phyloP scores from a whole-genome alignment of 2,797 vertebrate genomes.

The Zalophus californianus region DNA sequence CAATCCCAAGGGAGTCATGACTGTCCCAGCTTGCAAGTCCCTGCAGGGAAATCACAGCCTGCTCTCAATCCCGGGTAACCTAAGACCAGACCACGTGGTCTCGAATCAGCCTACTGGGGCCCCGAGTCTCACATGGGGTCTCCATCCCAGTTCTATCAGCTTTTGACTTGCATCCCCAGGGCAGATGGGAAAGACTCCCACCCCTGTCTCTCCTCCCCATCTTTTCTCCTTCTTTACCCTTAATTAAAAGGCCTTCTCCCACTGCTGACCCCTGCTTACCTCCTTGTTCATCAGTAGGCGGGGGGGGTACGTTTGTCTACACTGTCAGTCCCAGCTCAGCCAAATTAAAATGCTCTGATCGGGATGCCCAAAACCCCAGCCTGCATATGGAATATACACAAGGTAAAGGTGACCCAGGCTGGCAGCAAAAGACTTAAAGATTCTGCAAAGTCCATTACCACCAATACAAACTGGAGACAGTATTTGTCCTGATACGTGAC shows the following conservation, averaged over 20 bases:
- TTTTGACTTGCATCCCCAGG: neutral
- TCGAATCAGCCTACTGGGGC: neutral
- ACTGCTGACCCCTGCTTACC: fast-evolving
- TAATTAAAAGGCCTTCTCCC: neutral
- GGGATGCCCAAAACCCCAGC: no score
- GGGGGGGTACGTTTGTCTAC: neutral
- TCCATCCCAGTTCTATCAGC: neutral
- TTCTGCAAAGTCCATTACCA: neutral
- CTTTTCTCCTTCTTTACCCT: neutral
- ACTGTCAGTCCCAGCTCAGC: neutral
- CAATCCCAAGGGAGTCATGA: neutral
- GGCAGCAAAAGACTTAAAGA: neutral
- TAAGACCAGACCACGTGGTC: neutral
- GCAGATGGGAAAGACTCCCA: neutral
- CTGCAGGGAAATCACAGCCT: neutral
- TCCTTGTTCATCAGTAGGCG: neutral
- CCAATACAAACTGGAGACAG: neutral
- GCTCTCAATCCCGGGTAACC: fast-evolving
- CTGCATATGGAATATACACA: neutral
- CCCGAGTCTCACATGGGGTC: neutral
- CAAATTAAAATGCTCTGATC: neutral
- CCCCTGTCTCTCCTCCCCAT: neutral
- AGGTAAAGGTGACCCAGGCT: neutral
- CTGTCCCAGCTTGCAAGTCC: neutral
- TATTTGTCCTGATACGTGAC: neutral